Evolutionary conservation across 2,113 vertebrate genomes (phyloP).

Genomic region (Mungos mungo): DNA sequence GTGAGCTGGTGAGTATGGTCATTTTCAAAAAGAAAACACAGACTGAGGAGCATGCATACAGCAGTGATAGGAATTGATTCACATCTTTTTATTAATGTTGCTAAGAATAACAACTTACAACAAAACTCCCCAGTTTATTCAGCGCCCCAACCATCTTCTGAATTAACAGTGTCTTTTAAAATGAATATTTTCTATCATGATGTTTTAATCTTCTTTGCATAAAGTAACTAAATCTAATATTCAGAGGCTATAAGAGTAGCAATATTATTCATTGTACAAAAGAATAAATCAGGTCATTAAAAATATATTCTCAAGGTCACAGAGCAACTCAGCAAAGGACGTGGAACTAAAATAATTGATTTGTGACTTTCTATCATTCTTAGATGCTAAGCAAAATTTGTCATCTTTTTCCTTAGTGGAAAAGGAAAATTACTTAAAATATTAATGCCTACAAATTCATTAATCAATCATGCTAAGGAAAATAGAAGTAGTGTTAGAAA

Average conservation of each 20-base stretch:
- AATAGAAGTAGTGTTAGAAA: neutral
- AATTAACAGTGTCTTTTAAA: neutral
- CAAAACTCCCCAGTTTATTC: neutral
- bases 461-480: conserved; percentile 7
- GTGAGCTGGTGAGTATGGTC: neutral
- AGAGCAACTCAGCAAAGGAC: neutral
- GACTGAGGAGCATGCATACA: neutral
- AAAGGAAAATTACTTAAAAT: conserved; percentile 11
- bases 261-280: neutral
- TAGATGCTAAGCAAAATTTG: neutral
- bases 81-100: neutral
- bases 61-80: neutral
- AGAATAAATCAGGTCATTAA: neutral
- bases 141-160: neutral
- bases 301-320: conserved; percentile 17
- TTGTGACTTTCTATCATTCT: neutral
- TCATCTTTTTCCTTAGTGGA: neutral
- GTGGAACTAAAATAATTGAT: neutral
- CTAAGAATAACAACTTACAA: neutral
- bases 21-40: neutral
- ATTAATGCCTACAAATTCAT: neutral
- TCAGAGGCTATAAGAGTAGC: neutral
- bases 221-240: conserved; percentile 3
- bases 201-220: neutral
- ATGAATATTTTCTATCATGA: neutral